Conservation (phyloP, 2,888 invertebrate genomes). For the Phaonia tiefii region DNA sequence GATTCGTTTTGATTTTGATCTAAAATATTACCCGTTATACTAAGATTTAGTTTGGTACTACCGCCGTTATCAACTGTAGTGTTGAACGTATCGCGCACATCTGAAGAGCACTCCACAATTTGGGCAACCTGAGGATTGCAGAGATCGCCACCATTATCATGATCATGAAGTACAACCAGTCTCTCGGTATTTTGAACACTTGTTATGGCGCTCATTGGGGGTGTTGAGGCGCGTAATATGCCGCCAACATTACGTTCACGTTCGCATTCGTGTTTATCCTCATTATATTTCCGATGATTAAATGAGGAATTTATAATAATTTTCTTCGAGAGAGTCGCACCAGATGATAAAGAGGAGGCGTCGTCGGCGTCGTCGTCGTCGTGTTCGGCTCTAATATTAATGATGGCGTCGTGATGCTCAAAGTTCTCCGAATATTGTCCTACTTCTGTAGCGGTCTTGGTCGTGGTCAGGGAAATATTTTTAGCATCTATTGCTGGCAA, state of each 20-base stretch:
- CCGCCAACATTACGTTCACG: constrained; percentile 1
- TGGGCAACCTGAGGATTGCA: constrained; percentile 50
- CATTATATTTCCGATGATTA: constrained; percentile 31
- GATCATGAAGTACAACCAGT: constrained; percentile 28
- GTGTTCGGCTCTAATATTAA: constrained; percentile 16
- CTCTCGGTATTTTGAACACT: constrained; percentile 60
- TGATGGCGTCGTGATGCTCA: constrained; percentile 49
- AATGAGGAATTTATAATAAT: constrained; percentile 57
- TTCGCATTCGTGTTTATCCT: neutral
- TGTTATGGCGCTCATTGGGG: constrained; percentile 65
- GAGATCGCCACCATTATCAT: constrained; percentile 57
- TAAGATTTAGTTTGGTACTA: constrained; percentile 34
- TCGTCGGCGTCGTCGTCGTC: neutral
- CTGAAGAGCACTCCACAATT: constrained; percentile 71
- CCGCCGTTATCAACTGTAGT: constrained; percentile 70
- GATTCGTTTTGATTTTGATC: constrained; percentile 37
- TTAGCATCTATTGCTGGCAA: constrained; percentile 57
- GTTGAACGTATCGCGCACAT: constrained; percentile 77
- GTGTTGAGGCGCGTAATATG: constrained; percentile 50
- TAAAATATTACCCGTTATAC: constrained; percentile 60
- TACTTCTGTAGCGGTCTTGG: constrained; percentile 37
- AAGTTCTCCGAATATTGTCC: constrained; percentile 48
- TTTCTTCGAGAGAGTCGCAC: constrained; percentile 50
- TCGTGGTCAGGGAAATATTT: constrained; percentile 46
- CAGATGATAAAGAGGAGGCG: neutral